Percentiles rank a stretch among this genome's conserved stretches.
These are phyloP conservation scores for Pseudococcus viburni DNA, from an alignment of 2,888 invertebrate genomes.

Conservation along the genomic window DNA sequence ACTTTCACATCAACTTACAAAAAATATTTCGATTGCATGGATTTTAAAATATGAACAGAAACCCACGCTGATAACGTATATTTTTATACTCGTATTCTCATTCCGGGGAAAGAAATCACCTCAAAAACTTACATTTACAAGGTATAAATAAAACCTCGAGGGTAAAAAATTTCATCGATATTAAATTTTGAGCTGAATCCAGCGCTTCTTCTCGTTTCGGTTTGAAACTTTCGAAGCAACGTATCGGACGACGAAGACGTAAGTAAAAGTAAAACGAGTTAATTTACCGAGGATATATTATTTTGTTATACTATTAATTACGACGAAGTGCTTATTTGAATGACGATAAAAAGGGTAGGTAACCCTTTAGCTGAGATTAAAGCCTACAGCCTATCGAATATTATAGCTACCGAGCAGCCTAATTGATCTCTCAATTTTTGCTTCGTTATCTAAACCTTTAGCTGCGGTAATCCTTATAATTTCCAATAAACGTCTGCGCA, in stretches of 20 bases:
- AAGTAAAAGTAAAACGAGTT: slow-evolving; percentile 8
- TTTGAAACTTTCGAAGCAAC: not conserved
- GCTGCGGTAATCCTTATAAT: not conserved
- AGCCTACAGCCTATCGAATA: not conserved
- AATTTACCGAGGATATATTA: slow-evolving; percentile 7
- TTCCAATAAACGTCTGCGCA: not conserved
- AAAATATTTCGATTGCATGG: too few relatives aligned
- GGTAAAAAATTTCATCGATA: not conserved
- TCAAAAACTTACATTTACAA: not conserved
- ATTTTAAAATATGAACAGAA: too few relatives aligned
- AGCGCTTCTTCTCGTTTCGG: not conserved
- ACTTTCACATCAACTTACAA: too few relatives aligned
- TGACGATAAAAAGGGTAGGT: not conserved
- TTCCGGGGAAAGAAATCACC: not conserved
- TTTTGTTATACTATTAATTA: slow-evolving; percentile 27
- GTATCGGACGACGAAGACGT: not conserved
- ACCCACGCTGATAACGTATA: too few relatives aligned
- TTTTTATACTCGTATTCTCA: too few relatives aligned
- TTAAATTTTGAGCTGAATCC: not conserved
- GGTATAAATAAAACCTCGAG: not conserved
- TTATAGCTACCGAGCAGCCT: not conserved
- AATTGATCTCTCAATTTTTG: slow-evolving; percentile 25
- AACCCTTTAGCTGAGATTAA: slow-evolving; percentile 24
- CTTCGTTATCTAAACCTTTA: not conserved
- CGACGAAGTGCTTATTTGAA: slow-evolving; percentile 6